Evolutionary conservation across 2,888 invertebrate species (phyloP).

Genomic region (Nephrotoma flavescens): DNA sequence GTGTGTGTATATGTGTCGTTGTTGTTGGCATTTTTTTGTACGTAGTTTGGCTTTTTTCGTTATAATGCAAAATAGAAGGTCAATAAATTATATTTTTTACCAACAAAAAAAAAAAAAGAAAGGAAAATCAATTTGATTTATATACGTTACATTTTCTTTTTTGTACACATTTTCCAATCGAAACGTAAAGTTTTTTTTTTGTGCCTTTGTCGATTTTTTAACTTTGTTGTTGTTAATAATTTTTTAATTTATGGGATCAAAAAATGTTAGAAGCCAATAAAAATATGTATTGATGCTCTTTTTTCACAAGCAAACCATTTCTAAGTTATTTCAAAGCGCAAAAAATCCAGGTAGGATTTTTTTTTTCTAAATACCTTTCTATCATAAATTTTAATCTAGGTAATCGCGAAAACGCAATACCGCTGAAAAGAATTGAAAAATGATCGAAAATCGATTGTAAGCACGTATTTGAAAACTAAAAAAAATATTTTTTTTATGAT

Average conservation of each 20-base stretch:
- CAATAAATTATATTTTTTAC: not conserved
- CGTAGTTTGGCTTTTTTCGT: not conserved
- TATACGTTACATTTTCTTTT: not conserved
- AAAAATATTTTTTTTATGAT: not conserved
- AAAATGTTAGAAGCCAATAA: not conserved
- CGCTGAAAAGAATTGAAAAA: not conserved
- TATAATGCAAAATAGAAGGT: not conserved
- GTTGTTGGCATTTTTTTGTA: not conserved
- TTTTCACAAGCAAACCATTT: not conserved
- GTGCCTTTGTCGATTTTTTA: not conserved
- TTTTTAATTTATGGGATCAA: not conserved
- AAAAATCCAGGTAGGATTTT: not conserved
- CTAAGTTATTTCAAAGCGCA: not conserved
- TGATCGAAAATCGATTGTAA: not conserved
- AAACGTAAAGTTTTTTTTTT: not conserved
- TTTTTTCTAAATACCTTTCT: not conserved
- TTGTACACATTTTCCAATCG: not conserved
- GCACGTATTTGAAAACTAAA: not conserved
- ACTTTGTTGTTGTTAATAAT: not conserved
- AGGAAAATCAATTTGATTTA: not conserved
- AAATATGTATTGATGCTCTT: not conserved
- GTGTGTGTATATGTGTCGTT: not conserved
- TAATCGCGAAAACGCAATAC: not conserved
- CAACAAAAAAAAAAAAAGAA: not conserved
- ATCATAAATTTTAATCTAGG: not conserved